phyloP scores from a whole-genome alignment of 1,140 invertebrate species.

The Papilio polyxenes region DNA sequence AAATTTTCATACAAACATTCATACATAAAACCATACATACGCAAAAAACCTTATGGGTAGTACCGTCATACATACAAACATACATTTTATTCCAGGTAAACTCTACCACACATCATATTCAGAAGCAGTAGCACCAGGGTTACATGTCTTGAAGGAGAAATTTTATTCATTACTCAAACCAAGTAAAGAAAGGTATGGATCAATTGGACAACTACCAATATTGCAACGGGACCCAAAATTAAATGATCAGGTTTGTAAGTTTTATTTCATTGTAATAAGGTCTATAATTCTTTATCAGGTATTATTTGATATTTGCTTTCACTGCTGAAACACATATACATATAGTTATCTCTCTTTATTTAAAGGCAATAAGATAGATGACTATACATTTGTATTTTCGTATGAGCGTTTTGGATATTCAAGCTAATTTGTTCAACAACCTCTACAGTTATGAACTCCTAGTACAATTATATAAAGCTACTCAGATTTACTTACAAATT shows the following conservation, averaged over 20 bases:
- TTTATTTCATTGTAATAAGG: background rate
- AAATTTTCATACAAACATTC: no score
- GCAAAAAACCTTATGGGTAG: background rate
- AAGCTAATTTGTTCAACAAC: background rate
- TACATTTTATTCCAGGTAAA: constrained; percentile 73
- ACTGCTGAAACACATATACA: background rate
- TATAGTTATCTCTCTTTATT: background rate
- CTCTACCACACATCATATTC: constrained; percentile 88
- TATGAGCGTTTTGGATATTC: background rate
- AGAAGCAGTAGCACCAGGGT: constrained; percentile 85
- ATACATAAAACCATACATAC: no score
- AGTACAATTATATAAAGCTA: background rate
- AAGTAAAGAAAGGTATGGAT: constrained; percentile 81
- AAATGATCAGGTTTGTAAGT: constrained; percentile 34
- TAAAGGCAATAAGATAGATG: background rate
- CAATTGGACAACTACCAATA: constrained; percentile 78
- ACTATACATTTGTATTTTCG: background rate
- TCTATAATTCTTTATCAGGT: background rate
- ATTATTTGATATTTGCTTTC: background rate
- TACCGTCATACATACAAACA: background rate
- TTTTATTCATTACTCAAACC: constrained; percentile 84
- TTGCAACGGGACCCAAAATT: constrained; percentile 84
- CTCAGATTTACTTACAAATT: no score
- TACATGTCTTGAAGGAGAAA: constrained; percentile 90
- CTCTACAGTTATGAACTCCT: background rate